Evolutionary conservation across 2,888 invertebrate species (phyloP), one percentile per base, ranked within the genome.

Genomic region (Dryadula phaetusa): DNA sequence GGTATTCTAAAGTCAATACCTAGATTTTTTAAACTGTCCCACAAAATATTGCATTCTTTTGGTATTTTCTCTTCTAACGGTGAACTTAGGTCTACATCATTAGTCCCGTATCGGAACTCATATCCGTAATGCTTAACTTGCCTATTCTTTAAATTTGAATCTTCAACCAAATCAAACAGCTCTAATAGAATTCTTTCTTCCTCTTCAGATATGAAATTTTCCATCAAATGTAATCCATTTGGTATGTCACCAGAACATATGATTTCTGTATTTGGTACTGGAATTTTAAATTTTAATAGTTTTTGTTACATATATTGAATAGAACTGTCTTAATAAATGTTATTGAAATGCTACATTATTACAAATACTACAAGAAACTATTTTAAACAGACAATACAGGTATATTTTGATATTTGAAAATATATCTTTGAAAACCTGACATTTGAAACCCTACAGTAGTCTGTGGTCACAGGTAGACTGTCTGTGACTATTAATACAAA

Each of bases 81-180:
- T 61, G 92, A 85, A 63, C 93, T 84, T 63, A 95, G 91, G 84
- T 98, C 96, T 0, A 98, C 96, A 87, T 96, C 96, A 88, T 99
- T 99, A 25, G 93, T 95, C 56, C 95, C 96, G 86, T 99, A 99
- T 70, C 95, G 91, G 84, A 99, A 99, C 82, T 98, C 97, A 85
- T 95, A 99, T 0, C 99, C 99, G 89, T 95, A 99, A 89, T 99
- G 99, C 81, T 95, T 96, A 0, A 98, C 99, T 88, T 94, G 94
- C 42, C 99, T 93, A 80, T 98, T 96, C 82, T 98, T 98, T 73
- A 98, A 85, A 40, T 78, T 84, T 3, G 80, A 75, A 7, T 86
- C 81, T 76, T 83, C 77, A 3, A 83, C 79, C 92, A 94, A 94
- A 72, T 94, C 82, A 76, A 97, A 93, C 32, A 94, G 85, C 32